Base-by-base conservation (phyloP, 2,888 invertebrate species). In the Dendrolimus pini region DNA sequence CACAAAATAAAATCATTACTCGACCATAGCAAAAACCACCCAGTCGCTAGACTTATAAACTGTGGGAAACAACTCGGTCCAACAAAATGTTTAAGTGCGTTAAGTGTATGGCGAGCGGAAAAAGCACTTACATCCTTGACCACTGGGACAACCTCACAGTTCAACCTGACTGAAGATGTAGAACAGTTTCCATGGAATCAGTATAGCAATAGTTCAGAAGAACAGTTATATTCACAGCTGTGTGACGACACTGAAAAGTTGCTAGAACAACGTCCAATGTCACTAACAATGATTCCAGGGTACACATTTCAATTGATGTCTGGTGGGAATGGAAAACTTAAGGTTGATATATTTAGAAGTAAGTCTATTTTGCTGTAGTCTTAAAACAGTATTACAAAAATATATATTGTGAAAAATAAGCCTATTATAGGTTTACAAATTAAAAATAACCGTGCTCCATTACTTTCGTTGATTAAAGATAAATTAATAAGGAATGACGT, bases 71-170 rank as follows among this genome's bases (percentile, higher is more conserved):
- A 71, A n/a, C 72, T 89, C 56, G 92, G 91, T 55, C 77, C 91
- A 7, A 61, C 89, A 59, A 91, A 92, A 76, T 93, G 93, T 74
- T 72, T 93, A 56, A 91, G 91, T 71, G 84, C 93, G n/a, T 89
- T 92, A 59, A 84, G 92, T 55, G 75, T 90, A 18, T 92, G 92
- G 83, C 90, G 92, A 54, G 87, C 93, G 41, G 77, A 83, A 68
- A 76, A 76, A 41, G 85, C 86, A 1, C 56, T 80, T 57, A 60
- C 70, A 52, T 58, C 66, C 2, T 68, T 74, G 57, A 58, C 61
- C 55, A 66, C 65, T 58, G 60, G 71, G 57, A 62, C 68, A 41
- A 61, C 66, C 10, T 56, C 60, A 53, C 60, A 55, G 41, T 71
- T 71, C 60, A 75, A 77, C 61, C 62, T 84, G 55, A 70, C 72